Base-by-base conservation (phyloP, 2,888 invertebrate genomes). In the Ophraella communa region DNA sequence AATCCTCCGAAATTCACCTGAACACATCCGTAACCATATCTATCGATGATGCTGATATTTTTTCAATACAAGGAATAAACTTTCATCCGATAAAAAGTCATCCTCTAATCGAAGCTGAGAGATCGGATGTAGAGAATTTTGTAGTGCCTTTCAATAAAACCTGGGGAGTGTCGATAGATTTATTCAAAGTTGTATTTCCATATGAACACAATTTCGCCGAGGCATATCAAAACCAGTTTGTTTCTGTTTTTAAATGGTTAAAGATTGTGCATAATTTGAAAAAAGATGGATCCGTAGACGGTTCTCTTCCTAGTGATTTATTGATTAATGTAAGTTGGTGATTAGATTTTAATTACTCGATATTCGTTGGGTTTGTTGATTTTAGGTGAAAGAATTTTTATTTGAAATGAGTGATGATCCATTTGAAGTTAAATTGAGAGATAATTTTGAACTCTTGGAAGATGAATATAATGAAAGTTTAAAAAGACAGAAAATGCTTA, bases 401-500 rank as follows among this genome's bases (percentile, higher is more conserved):
- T 88, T 99, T 73, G 96, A 98, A 84, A 90, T 99, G 83, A 93
- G 93, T 71, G 99, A 99, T 79, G 98, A 99, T 87, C 98, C 98
- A 0, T 98, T 99, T 79, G 99, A 99, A 84, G 96, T 98, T 2
- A 95, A 94, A 77, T 84, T 99, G 5, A 88, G 97, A 0, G 96
- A 98, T 75, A 98, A 98, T 81, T 98, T 95, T 80, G 97, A 97
- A 78, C 84, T 98, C 0, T 81, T 97, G 51, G 95, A 95, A 76
- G 98, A 99, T 77, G 98, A 99, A 80, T 95, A 95, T 76, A 91
- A 93, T 74, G 98, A 99, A 80, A 94, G 94, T 77, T 87, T 95
- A 75, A 96, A 96, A 78, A 86, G 98, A 18, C 88, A 92, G 66
- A 90, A 92, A 62, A 91, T 96, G 86, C 85, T 98, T 23, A 96